phyloP scores from a whole-genome alignment of 2,888 invertebrate genomes.

The Drosophila yooni region DNA sequence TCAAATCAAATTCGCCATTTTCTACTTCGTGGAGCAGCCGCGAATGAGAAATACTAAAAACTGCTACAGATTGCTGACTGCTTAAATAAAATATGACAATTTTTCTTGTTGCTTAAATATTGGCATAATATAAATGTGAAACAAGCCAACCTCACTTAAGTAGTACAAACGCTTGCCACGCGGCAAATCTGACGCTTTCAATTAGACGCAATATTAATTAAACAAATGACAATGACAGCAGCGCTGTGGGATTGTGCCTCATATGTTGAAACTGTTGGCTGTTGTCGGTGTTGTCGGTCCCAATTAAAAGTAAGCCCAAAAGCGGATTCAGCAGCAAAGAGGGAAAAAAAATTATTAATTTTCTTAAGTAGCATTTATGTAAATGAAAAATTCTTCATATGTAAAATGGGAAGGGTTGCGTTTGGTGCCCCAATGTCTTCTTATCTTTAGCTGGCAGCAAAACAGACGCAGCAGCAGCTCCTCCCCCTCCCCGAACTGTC shows the following conservation, averaged over 20 bases:
- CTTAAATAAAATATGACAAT: background rate
- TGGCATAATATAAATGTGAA: background rate
- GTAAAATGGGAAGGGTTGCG: conserved; percentile 46
- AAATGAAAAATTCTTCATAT: conserved; percentile 68
- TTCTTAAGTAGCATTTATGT: conserved; percentile 73
- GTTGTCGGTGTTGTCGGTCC: conserved; percentile 23
- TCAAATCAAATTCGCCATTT: conserved; percentile 3
- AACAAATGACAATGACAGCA: conserved; percentile 47
- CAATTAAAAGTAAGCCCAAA: conserved; percentile 55
- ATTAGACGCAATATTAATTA: conserved; percentile 58
- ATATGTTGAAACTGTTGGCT: conserved; percentile 19
- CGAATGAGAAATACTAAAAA: background rate
- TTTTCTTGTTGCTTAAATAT: background rate
- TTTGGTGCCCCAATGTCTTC: conserved; percentile 43
- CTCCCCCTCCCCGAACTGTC: background rate
- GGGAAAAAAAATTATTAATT: conserved; percentile 61
- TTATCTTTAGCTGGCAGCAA: conserved; percentile 51
- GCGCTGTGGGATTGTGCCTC: conserved; percentile 19
- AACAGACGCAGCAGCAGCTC: conserved; percentile 31
- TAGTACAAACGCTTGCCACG: conserved; percentile 13
- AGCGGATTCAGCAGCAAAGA: conserved; percentile 32
- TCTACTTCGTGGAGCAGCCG: background rate
- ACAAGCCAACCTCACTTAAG: conserved; percentile 5
- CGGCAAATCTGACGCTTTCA: conserved; percentile 22
- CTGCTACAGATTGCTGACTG: background rate